Evolutionary conservation across 2,888 invertebrate species (phyloP).

Genomic region (Hoplodrina ambigua): DNA sequence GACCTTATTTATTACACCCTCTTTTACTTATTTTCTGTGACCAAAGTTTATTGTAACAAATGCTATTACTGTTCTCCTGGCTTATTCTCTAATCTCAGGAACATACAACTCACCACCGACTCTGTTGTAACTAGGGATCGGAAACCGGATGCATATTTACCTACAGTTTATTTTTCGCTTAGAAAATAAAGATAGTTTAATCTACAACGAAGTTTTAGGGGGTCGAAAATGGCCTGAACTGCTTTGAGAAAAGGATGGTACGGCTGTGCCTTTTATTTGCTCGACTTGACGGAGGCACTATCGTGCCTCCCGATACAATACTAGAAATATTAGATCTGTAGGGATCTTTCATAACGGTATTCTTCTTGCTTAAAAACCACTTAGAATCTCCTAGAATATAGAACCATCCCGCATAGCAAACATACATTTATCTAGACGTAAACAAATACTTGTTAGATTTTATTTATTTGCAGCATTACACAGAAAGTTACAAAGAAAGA

Average conservation of each 20-base stretch:
- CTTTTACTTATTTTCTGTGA: constrained; percentile 19
- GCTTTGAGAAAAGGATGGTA: no score
- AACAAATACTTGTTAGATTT: neutral
- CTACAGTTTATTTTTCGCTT: no score
- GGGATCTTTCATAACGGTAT: no score
- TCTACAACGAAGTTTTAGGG: no score
- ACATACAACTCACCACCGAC: constrained; percentile 11
- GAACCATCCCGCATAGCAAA: neutral
- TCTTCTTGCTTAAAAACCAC: neutral
- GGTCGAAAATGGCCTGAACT: no score
- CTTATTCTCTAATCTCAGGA: constrained; percentile 16
- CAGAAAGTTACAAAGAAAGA: neutral
- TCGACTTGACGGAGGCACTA: no score
- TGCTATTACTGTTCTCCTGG: constrained; percentile 4
- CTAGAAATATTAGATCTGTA: no score
- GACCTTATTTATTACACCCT: constrained; percentile 24
- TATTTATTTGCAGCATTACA: neutral
- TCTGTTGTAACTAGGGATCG: neutral
- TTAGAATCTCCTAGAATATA: neutral
- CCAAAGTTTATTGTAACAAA: constrained; percentile 25
- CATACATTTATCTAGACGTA: neutral
- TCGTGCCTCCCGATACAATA: no score
- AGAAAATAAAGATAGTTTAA: no score
- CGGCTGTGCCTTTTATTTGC: no score
- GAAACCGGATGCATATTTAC: no score